Conservation (phyloP, 2,888 invertebrate genomes). For the Blomia tropicalis region DNA sequence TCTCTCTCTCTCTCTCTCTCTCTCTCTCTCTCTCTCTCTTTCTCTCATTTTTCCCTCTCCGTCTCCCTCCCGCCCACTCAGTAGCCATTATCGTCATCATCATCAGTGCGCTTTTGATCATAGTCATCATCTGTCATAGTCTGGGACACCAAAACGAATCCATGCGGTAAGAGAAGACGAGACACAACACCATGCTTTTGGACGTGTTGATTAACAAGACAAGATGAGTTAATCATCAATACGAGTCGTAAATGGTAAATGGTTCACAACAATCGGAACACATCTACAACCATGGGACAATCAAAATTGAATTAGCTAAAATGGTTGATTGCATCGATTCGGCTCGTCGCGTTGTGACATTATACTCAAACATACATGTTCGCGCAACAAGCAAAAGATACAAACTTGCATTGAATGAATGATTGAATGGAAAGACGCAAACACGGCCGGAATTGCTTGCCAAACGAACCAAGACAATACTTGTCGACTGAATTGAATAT, state of each 20-base stretch:
- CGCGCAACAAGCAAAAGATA: no score
- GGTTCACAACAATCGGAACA: no score
- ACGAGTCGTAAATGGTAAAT: no score
- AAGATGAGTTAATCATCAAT: conserved; percentile 13
- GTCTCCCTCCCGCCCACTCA: conserved; percentile 11
- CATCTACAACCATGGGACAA: neutral
- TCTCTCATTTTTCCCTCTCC: no score
- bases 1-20: neutral
- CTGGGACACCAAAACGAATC: conserved; percentile 5
- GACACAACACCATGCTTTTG: neutral
- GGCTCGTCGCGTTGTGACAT: neutral
- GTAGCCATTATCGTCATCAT: conserved; percentile 6
- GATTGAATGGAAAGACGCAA: no score
- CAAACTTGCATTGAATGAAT: no score
- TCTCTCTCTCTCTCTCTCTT: neutral
- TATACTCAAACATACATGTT: no score
- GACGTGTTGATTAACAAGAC: conserved; percentile 12
- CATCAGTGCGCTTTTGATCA: neutral
- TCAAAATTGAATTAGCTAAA: conserved; percentile 1
- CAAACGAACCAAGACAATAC: no score
- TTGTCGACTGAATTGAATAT: no score
- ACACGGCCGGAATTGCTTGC: no score
- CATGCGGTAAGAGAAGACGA: neutral
- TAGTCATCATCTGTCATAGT: conserved; percentile 15
- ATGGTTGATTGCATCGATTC: neutral